Base-by-base conservation (phyloP, 1,140 invertebrate species). In the Drosophila kohkoa region DNA sequence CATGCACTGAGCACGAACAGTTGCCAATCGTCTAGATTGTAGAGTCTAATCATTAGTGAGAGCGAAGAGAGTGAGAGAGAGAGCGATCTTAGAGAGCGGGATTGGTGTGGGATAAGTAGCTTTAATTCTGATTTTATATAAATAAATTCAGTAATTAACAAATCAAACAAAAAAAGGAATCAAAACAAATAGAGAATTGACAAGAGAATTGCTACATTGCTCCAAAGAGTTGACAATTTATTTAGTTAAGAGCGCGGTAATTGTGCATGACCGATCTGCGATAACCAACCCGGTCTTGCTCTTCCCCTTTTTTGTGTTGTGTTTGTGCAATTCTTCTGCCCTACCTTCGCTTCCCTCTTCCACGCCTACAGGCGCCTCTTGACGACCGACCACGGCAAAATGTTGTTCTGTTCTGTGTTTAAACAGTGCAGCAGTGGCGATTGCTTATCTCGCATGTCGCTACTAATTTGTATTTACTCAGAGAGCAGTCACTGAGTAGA, bases 361-460 rank as follows among this genome's bases (percentile, higher is more conserved):
- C 60, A 20, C 30, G 16, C 35, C 8, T 49, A 10, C 13, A 16
- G 43, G 46, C 28, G 5, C 5, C 46, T 46, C 71, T 55, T 30
- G 28, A 20, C 20, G 7, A 48, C 2, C 25, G 64, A 38, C 60
- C 68, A 64, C 60, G 41, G 52, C 32, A 71, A 78, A 85, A 73
- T 52, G 71, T 67, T 86, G 76, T 87, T 45, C 63, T 75, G 11
- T 25, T 25, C 20, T 66, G 65, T 67, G 43, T 79, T 79, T 52
- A 63, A 68, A 75, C 78, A 68, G 11, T 68, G 77, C 66, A 74
- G 68, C 20, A 25, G 20, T 25, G 13, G 5, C 58, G 76, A 82
- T 88, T 54, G 58, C 82, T 82, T 87, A 87, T 87, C 83, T 87
- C 77, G 77, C 80, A 88, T 88, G 83, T 88, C 74, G 73, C 54